A percentile compares a stretch with the other conserved stretches of the same genome.
Conservation (phyloP, 2,888 invertebrate species). For the Rapana venosa region DNA sequence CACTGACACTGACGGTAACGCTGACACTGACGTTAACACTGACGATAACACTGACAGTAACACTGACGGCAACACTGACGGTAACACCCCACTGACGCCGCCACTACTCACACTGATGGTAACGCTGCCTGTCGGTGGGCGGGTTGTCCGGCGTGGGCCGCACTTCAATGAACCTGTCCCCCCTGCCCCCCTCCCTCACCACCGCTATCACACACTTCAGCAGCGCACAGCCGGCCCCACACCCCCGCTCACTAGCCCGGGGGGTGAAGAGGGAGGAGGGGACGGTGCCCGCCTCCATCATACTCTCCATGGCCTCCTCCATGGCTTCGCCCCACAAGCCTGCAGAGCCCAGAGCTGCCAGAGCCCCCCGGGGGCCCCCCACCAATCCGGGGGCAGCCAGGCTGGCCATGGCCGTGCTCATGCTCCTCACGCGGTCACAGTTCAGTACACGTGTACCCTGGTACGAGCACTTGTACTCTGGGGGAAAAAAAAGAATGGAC, state of each 20-base stretch:
- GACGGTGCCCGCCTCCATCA: neutral
- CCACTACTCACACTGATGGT: conserved; percentile 5
- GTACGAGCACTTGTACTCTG: conserved; percentile 24
- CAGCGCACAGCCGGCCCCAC: neutral
- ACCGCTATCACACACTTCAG: neutral
- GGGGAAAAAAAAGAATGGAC: neutral
- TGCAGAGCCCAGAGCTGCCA: neutral
- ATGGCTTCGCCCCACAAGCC: conserved; percentile 6
- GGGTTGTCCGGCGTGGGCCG: neutral
- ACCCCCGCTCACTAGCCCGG: neutral
- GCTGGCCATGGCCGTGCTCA: neutral
- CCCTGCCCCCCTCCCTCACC: neutral
- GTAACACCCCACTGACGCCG: no score
- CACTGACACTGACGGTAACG: neutral
- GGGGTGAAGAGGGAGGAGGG: neutral
- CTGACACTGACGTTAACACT: neutral
- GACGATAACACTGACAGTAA: neutral
- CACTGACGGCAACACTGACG: neutral
- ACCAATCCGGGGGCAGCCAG: neutral
- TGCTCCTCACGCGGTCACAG: neutral
- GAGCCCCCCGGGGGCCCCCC: neutral
- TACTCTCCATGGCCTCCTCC: conserved; percentile 8
- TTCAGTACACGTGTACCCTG: neutral
- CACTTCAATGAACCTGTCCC: neutral
- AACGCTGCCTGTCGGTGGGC: neutral